Base-by-base conservation (phyloP, 2,113 vertebrate species). In the rat (Rattus norvegicus) region DNA sequence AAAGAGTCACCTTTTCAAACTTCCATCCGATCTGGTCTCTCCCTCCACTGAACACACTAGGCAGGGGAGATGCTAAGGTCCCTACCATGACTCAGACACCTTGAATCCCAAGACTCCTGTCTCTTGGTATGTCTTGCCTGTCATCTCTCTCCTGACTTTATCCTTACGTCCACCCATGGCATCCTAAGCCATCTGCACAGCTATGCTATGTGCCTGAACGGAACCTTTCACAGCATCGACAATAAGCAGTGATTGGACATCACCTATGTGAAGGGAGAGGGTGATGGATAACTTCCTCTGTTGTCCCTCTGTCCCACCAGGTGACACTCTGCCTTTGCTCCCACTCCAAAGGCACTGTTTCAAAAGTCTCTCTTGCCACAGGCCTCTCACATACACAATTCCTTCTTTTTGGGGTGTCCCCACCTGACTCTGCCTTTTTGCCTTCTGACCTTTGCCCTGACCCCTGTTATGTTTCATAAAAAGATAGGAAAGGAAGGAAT, bases 1-100 rank as follows among this genome's bases (percentile, higher is more conserved):
- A 47, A 49, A 39, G 43, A 0, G 0, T 2, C 39, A 0, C 20
- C 56, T 24, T 43, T 59, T 8, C 61, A 43, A 73, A 52, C 88
- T 5, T 7, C n/a, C 1, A 0, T 16, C 43, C 1, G 36, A 20
- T 19, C 67, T 6, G 0, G 1, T 14, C 63, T 2, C 22, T 52
- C n/a, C 43, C 69, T 39, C n/a, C 19, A 9, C 30, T 0, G 30
- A 1, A 2, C 49, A 19, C 2, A 11, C 43, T 49, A 14, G 3
- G 19, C 2, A 4, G 9, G 80, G 30, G 20, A 28, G 28, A 24
- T 30, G 67, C 20, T 69, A 0, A 43, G 20, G 22, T 1, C 67
- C 16, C 20, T 1, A 9, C 54, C 17, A 9, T 19, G 5, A 6
- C 90, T 49, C 28, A 0, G 1, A 7, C 28, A 12, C 49, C 47